Percentiles rank a stretch among this genome's conserved stretches.
phyloP scores from a whole-genome alignment of 2,888 invertebrate species.

The Emmelina monodactyla region DNA sequence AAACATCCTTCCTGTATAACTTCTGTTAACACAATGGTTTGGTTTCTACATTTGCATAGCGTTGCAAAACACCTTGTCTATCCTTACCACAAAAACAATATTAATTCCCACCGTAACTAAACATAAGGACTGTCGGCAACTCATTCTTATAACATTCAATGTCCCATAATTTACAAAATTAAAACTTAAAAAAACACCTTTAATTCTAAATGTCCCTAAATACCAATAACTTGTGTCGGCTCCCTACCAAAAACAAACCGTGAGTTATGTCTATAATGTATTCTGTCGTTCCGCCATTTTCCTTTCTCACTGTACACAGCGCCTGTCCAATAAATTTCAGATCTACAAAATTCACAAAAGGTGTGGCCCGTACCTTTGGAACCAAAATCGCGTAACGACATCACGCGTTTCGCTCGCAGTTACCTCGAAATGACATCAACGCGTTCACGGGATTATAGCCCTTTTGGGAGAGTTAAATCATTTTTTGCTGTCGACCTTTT shows the following conservation, averaged over 20 bases:
- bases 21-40: too few relatives aligned
- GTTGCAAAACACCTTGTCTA: too few relatives aligned
- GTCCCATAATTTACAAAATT: conserved; percentile 42
- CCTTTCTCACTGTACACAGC: conserved; percentile 64
- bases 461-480: conserved; percentile 25
- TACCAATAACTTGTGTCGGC: conserved; percentile 64
- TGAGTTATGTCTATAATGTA: conserved; percentile 62
- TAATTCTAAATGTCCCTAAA: conserved; percentile 59
- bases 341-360: conserved; percentile 61
- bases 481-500: conserved; percentile 52
- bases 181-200: conserved; percentile 38
- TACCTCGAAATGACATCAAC: conserved; percentile 30
- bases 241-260: conserved; percentile 65
- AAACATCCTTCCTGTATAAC: too few relatives aligned
- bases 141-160: conserved; percentile 33
- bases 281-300: conserved; percentile 62
- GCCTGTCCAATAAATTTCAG: conserved; percentile 65
- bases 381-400: conserved; percentile 44
- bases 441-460: conserved; percentile 33
- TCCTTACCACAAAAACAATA: conserved; percentile 35
- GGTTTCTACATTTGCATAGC: too few relatives aligned
- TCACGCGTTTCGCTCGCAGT: conserved; percentile 18
- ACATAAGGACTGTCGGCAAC: conserved; percentile 38
- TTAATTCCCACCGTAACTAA: conserved; percentile 52
- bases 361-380: conserved; percentile 42